Base-by-base conservation (phyloP, 1,140 invertebrate genomes). In the Ditylenchus dipsaci region DNA sequence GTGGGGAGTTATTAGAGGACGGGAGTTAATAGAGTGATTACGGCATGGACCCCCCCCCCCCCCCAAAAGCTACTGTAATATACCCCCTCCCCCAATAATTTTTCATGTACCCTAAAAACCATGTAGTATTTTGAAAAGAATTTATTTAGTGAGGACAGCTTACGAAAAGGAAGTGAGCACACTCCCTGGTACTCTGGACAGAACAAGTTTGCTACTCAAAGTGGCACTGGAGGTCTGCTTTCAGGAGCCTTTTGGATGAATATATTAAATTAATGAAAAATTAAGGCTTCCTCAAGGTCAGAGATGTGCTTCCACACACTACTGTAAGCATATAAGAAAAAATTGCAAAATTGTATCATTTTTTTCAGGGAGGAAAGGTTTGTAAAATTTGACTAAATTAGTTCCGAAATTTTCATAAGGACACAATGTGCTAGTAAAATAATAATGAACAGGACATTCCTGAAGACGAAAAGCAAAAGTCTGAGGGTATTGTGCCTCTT, bases 161-260 rank as follows among this genome's bases (percentile, higher is more conserved):
- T 82, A 15, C 72, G 79, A 19, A 73, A 71, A 23, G 75, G 80
- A 58, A 77, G 69, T 26, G 80, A 83, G 69, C 78, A 68, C 68
- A 82, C 80, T 53, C 80, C 80, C 3, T 82, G 80, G 80, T 83
- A 83, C 64, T 83, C 80, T 15, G 80, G 80, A 13, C 81, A 83
- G 63, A 82, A 82, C 67, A 83, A 82, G 62, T 82, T 82, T 68
- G 80, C 80, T 42, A 80, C 67, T 33, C 80, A 82, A 66, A 71
- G 65, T 29, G 80, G 80, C 62, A 76, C 77, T n/a, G 80, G 80
- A 33, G 33, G 33, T 38, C 11, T 38, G 33, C 33, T n/a, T n/a
- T n/a, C n/a, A n/a, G 79, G 80, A 19, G 82, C 82, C 74, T 63
- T 82, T n/a, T 82, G 82, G 62, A 42, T 65, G n/a, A 56, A 47